Conservation (phyloP, 2,888 invertebrate species). For the Cantharis rustica region DNA sequence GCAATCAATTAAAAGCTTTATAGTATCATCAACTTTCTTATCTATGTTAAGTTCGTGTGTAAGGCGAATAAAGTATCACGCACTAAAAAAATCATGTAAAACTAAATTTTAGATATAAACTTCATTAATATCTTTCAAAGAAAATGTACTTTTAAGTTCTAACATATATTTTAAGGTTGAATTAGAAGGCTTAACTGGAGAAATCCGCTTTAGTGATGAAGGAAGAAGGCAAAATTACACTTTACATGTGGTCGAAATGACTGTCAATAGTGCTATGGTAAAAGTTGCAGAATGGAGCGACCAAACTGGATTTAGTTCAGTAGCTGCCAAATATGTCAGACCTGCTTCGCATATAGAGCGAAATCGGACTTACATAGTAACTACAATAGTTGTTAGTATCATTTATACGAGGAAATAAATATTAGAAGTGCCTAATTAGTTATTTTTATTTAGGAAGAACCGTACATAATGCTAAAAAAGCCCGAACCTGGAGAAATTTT, state of each 20-base stretch:
- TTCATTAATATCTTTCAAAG: conserved; percentile 21
- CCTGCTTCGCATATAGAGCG: conserved; percentile 75
- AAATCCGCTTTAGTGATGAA: conserved; percentile 88
- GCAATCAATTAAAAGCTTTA: conserved; percentile 23
- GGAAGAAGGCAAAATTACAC: conserved; percentile 88
- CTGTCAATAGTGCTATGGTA: conserved; percentile 89
- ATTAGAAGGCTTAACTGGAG: conserved; percentile 87
- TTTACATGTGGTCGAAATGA: conserved; percentile 90
- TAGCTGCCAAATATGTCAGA: conserved; percentile 76
- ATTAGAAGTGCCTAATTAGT: background rate
- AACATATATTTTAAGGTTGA: conserved; percentile 70
- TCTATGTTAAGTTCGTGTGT: conserved; percentile 24
- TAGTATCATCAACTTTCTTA: conserved; percentile 22
- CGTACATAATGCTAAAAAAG: conserved; percentile 80
- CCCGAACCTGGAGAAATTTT: conserved; percentile 68
- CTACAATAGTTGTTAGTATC: conserved; percentile 72
- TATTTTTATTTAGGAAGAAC: conserved; percentile 70
- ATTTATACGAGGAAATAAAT: background rate
- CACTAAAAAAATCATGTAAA: conserved; percentile 26
- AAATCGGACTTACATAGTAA: conserved; percentile 86
- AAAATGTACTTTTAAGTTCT: background rate
- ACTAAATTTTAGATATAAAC: conserved; percentile 13
- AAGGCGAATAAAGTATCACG: conserved; percentile 25
- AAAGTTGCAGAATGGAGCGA: conserved; percentile 92
- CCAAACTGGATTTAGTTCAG: conserved; percentile 73